Percentiles rank a stretch among this genome's conserved stretches.
phyloP scores from a whole-genome alignment of 2,888 invertebrate genomes.

The Oegoconia quadripuncta region DNA sequence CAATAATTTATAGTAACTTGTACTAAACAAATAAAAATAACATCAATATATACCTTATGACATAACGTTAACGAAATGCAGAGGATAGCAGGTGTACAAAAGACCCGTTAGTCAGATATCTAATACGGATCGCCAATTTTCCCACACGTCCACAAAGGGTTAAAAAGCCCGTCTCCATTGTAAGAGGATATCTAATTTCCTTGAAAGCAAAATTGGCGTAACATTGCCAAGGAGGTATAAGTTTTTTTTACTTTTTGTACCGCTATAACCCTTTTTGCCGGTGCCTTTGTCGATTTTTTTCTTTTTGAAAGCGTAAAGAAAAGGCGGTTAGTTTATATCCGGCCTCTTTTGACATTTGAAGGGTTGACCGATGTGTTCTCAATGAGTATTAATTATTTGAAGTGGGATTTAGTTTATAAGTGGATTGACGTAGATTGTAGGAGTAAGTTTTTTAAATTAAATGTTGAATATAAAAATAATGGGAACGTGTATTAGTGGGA shows the following conservation, averaged over 20 bases:
- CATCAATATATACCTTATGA: too few species aligned
- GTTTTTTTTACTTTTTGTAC: conserved; percentile 42
- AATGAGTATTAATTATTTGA: conserved; percentile 75
- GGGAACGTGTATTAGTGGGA: too few species aligned
- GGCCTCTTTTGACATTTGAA: conserved; percentile 66
- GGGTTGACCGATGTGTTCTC: conserved; percentile 64
- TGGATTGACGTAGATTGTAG: conserved; percentile 50
- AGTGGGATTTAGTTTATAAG: conserved; percentile 61
- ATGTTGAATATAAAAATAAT: too few species aligned
- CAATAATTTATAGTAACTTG: too few species aligned
- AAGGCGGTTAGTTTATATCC: conserved; percentile 80
- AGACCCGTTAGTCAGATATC: conserved; percentile 37
- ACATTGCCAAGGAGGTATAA: conserved; percentile 63
- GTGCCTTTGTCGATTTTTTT: conserved; percentile 58
- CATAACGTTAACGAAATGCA: conserved; percentile 21
- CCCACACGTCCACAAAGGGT: conserved; percentile 70
- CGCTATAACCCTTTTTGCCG: conserved; percentile 60
- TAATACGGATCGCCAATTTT: conserved; percentile 50
- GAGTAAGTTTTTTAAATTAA: too few species aligned
- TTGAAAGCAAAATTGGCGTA: conserved; percentile 78
- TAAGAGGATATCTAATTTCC: conserved; percentile 78
- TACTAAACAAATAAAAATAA: too few species aligned
- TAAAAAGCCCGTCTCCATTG: conserved; percentile 61
- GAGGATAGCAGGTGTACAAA: conserved; percentile 36
- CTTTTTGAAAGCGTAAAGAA: conserved; percentile 69